Conservation (phyloP, 2,113 vertebrate species). For the Talpa occidentalis region DNA sequence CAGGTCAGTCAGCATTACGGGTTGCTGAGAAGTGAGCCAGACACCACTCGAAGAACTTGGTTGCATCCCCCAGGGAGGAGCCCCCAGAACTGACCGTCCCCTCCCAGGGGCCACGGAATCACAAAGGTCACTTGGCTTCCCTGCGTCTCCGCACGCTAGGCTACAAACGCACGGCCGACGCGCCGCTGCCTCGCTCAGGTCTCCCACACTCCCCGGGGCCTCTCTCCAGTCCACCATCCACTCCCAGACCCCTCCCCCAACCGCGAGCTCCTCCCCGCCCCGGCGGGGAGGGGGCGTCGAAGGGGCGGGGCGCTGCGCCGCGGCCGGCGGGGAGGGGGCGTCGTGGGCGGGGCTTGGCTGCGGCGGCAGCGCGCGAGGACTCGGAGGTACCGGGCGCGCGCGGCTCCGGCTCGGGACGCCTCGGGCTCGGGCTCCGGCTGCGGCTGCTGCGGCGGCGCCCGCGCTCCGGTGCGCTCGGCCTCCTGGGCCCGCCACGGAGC, state of each 20-base stretch:
- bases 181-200: background rate
- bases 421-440: background rate
- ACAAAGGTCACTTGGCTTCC: background rate
- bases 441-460: constrained; percentile 4
- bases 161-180: background rate
- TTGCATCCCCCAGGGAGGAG: background rate
- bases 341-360: constrained; percentile 60
- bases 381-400: constrained; percentile 70
- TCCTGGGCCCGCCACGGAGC: constrained; percentile 48
- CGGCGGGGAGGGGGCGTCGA: constrained; percentile 66
- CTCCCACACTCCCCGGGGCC: background rate
- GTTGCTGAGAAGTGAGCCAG: background rate
- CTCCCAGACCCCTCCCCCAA: constrained; percentile 51
- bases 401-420: background rate
- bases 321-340: constrained; percentile 68
- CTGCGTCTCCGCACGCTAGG: background rate
- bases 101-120: background rate
- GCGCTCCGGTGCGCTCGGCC: constrained; percentile 48
- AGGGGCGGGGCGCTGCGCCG: constrained; percentile 72
- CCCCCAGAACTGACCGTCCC: background rate
- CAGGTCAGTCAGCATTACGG: background rate
- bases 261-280: constrained; percentile 63
- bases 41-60: background rate
- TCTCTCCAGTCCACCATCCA: background rate
- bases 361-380: constrained; percentile 69